Conservation (phyloP, 92 coral and sea anemone genomes). For the Porites rus region DNA sequence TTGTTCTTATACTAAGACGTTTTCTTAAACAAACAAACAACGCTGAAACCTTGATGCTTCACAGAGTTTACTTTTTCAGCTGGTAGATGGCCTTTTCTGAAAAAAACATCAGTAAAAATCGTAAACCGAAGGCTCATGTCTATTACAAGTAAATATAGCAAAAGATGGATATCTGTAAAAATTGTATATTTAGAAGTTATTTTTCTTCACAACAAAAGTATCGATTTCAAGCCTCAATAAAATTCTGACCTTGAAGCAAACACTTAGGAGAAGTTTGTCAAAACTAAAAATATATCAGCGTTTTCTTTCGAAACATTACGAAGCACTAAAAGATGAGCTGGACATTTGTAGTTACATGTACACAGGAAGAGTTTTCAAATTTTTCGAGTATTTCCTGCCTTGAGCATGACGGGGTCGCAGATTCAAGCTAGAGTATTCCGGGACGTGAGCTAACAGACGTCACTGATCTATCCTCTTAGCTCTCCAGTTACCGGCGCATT, state of each 20-base stretch:
- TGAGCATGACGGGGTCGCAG: background rate
- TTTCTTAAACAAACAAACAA: too few species aligned
- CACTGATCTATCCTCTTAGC: background rate
- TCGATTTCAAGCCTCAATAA: background rate
- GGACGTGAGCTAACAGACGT: background rate
- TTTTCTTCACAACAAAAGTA: background rate
- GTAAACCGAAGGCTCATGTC: background rate
- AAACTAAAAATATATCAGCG: background rate
- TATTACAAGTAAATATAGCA: background rate
- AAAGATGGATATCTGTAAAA: conserved; percentile 4
- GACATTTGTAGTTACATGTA: background rate
- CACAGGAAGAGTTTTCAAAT: conserved; percentile 6
- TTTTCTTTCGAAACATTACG: background rate
- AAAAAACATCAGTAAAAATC: background rate
- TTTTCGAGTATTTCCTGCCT: conserved; percentile 37
- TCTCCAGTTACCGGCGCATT: background rate
- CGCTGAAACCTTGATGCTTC: too few species aligned
- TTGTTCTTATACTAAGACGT: too few species aligned
- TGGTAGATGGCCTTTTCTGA: background rate
- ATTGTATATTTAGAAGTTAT: conserved; percentile 9
- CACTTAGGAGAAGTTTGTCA: background rate
- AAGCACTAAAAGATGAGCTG: background rate
- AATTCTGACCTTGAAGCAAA: conserved; percentile 9
- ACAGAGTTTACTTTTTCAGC: too few species aligned
- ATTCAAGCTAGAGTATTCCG: background rate